phyloP scores from a whole-genome alignment of 1,140 invertebrate genomes.

The Drosophila pseudoobscura region DNA sequence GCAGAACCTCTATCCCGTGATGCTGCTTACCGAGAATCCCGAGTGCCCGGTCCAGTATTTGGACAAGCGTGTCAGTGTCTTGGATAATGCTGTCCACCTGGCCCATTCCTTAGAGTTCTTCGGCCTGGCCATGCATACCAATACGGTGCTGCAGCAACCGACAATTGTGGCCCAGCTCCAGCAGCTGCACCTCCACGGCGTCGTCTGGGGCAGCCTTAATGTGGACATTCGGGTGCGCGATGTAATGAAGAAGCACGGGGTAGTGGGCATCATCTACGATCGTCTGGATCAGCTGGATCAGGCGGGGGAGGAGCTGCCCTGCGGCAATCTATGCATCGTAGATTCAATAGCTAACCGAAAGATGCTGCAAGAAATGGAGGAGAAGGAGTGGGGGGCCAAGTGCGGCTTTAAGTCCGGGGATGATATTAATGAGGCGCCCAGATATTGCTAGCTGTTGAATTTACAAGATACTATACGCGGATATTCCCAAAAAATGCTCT shows the following conservation, averaged over 20 bases:
- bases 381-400: slow-evolving; percentile 37
- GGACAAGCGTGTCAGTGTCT: slow-evolving; percentile 90
- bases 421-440: not conserved
- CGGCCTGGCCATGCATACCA: slow-evolving; percentile 94
- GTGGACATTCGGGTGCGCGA: slow-evolving; percentile 1
- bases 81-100: slow-evolving; percentile 90
- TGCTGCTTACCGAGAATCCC: slow-evolving; percentile 92
- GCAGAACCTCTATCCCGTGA: slow-evolving; percentile 96
- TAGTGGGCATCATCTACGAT: slow-evolving; percentile 52
- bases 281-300: slow-evolving; percentile 57
- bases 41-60: slow-evolving; percentile 90
- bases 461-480: no score
- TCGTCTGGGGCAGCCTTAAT: slow-evolving; percentile 25
- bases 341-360: slow-evolving; percentile 34
- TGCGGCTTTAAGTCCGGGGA: slow-evolving; percentile 11
- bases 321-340: slow-evolving; percentile 40
- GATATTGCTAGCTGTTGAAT: no score
- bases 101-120: slow-evolving; percentile 90
- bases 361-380: slow-evolving; percentile 16
- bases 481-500: no score
- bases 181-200: slow-evolving; percentile 8
- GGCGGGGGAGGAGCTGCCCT: slow-evolving; percentile 29
- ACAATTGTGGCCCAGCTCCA: slow-evolving; percentile 83
- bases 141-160: slow-evolving; percentile 91
- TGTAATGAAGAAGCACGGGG: slow-evolving; percentile 19